Percentiles rank a stretch among this genome's conserved stretches.
phyloP scores from a whole-genome alignment of 2,888 invertebrate genomes.

The Cactoblastis cactorum region DNA sequence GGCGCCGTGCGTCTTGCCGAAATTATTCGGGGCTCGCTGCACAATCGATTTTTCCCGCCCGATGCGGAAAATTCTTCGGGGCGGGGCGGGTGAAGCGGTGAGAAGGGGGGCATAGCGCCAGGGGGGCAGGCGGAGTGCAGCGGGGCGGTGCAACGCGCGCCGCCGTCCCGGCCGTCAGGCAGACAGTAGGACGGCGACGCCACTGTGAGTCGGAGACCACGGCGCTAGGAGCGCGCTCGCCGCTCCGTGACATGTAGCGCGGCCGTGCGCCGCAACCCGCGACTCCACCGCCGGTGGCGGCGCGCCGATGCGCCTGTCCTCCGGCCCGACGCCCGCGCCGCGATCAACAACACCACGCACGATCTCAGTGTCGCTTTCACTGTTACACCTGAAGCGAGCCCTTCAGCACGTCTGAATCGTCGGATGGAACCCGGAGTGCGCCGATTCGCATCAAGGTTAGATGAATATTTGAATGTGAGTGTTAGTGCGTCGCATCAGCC shows the following conservation, averaged over 20 bases:
- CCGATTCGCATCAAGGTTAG: constrained; percentile 79
- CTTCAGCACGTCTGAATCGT: constrained; percentile 70
- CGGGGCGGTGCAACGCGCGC: constrained; percentile 78
- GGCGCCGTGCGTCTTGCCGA: constrained; percentile 79
- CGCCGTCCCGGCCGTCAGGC: constrained; percentile 65
- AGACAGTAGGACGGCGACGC: constrained; percentile 80
- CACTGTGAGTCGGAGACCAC: constrained; percentile 77
- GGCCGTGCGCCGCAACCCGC: constrained; percentile 72
- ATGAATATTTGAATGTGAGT: constrained; percentile 76
- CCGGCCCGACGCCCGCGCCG: constrained; percentile 65
- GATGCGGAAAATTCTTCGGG: constrained; percentile 79
- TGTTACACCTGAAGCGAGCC: constrained; percentile 66
- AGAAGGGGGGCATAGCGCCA: constrained; percentile 52
- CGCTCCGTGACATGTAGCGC: constrained; percentile 76
- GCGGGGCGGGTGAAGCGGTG: constrained; percentile 68
- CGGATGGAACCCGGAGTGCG: constrained; percentile 79
- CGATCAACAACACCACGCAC: constrained; percentile 38
- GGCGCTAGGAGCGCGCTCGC: constrained; percentile 76
- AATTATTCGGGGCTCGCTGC: constrained; percentile 78
- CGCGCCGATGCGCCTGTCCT: constrained; percentile 73
- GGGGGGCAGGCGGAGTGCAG: constrained; percentile 76
- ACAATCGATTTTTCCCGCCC: constrained; percentile 80
- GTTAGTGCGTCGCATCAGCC: constrained; percentile 66
- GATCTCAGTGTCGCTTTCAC: constrained; percentile 51
- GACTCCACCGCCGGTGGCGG: constrained; percentile 66